Evolutionary conservation across 2,888 invertebrate species (phyloP), one percentile per base, ranked within the genome.

Genomic region (Drosophila gaucha): DNA sequence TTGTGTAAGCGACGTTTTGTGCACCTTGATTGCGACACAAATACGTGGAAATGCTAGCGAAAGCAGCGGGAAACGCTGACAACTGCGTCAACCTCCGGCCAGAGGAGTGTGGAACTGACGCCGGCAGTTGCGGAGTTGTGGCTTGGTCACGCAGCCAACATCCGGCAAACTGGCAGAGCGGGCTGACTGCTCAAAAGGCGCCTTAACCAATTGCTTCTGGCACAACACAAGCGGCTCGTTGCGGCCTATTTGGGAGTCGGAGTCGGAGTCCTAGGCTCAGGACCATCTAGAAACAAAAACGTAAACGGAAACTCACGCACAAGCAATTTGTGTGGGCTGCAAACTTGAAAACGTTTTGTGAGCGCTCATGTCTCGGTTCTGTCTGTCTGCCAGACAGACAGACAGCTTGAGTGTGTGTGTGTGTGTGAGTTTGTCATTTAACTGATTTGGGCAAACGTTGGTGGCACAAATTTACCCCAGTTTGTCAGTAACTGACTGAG

Each of bases 21-120:
- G 82, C 62, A 63, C 59, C 79, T 67, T 82, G 82, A 82, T 78
- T 78, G 79, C 60, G 79, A 76, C 76, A 63, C 76, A 82, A 75
- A 78, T 75, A 71, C 79, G 83, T 75, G 75, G 58, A 44, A 35
- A 16, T 55, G 70, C 49, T 49, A 70, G 51, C 55, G 50, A 64
- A 54, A 54, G 49, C 52, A 24, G 31, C 51, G 41, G 47, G 46
- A 24, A 51, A 51, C 44, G 20, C 39, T 35, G 33, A 33, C 57
- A 46, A 59, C 47, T 73, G 54, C 63, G 60, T 56, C 58, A 73
- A 77, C 67, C 59, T 51, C 55, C 44, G 56, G 12, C 2, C 28
- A 3, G 28, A 28, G 28, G 6, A n/a, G 14, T 22, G 22, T 22
- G 22, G 22, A 22, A 5, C 22, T 22, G 22, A 22, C 3, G 3